These are phyloP conservation scores for Colostygia pectinataria DNA, from an alignment of 2,888 invertebrate genomes.

Conservation along the genomic window DNA sequence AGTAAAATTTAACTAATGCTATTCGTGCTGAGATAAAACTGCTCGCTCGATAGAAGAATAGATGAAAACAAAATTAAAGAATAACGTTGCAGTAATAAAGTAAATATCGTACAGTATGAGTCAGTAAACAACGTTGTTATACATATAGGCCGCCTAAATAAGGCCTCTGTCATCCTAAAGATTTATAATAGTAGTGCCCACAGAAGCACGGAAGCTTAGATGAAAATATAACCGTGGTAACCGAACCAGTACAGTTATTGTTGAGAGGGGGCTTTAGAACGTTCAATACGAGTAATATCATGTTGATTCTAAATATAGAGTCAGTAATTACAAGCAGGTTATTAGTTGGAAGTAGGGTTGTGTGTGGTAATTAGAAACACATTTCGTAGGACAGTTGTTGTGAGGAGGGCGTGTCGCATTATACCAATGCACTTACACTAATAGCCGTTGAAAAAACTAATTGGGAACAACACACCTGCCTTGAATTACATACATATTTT, in stretches of 20 bases:
- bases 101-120: no score
- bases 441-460: constrained; percentile 45
- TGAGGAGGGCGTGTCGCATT: constrained; percentile 40
- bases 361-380: constrained; percentile 66
- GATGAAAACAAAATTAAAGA: neutral
- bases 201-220: no score
- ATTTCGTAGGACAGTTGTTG: constrained; percentile 53
- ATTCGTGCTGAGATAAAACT: constrained; percentile 70
- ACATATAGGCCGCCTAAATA: no score
- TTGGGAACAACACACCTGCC: constrained; percentile 47
- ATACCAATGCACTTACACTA: constrained; percentile 55
- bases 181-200: no score
- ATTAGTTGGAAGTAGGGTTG: constrained; percentile 65
- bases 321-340: constrained; percentile 57
- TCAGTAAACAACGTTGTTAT: no score
- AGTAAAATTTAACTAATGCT: constrained; percentile 70
- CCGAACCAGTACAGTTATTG: constrained; percentile 11
- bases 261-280: constrained; percentile 18
- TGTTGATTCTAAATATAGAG: constrained; percentile 55
- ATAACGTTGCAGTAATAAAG: neutral
- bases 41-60: constrained; percentile 33
- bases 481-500: constrained; percentile 22
- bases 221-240: constrained; percentile 3
- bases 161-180: no score
- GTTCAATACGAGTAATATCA: constrained; percentile 32